phyloP scores from a whole-genome alignment of 2,888 invertebrate species.

The Drosophila stalkeri region DNA sequence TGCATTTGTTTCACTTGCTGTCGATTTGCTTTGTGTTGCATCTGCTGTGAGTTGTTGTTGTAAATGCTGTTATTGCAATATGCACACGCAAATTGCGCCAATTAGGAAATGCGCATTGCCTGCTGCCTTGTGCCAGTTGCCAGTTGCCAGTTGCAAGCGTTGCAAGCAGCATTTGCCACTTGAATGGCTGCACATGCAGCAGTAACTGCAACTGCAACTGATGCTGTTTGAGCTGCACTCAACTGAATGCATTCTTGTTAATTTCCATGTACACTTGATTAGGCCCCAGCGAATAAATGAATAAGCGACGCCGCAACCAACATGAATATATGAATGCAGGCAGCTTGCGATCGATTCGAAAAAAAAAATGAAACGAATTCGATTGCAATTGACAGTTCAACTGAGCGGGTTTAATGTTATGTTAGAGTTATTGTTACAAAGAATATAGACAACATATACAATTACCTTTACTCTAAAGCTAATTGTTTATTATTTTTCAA shows the following conservation, averaged over 20 bases:
- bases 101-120: slow-evolving; percentile 72
- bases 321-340: slow-evolving; percentile 1
- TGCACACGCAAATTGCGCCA: slow-evolving; percentile 78
- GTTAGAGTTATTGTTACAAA: not conserved
- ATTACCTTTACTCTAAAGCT: no score
- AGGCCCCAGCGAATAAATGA: slow-evolving; percentile 47
- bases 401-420: not conserved
- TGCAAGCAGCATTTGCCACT: slow-evolving; percentile 56
- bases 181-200: slow-evolving; percentile 48
- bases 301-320: not conserved
- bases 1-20: slow-evolving; percentile 55
- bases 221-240: slow-evolving; percentile 48
- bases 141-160: slow-evolving; percentile 24
- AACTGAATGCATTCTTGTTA: slow-evolving; percentile 59
- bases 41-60: slow-evolving; percentile 33
- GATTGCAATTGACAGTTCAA: slow-evolving; percentile 9
- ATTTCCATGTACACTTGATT: slow-evolving; percentile 76
- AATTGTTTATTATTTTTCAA: no score
- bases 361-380: not conserved
- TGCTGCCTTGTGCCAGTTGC: slow-evolving; percentile 51
- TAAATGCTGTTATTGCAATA: slow-evolving; percentile 60
- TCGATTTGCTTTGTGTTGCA: slow-evolving; percentile 57
- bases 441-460: no score
- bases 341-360: not conserved
- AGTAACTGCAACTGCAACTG: slow-evolving; percentile 14